phyloP scores from a whole-genome alignment of 2,888 invertebrate genomes.

The Hemaris fuciformis region DNA sequence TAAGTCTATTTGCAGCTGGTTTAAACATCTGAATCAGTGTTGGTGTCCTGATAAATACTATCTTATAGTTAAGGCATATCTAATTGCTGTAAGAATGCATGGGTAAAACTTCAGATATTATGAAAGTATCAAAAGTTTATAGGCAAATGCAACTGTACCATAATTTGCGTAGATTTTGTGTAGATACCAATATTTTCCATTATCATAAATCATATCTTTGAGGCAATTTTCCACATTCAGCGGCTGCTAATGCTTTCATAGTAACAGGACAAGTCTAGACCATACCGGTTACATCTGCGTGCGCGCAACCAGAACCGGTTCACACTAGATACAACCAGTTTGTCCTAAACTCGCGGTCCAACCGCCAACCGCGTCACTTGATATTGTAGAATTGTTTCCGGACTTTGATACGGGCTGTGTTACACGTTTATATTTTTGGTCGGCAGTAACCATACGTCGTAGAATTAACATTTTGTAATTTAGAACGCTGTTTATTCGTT shows the following conservation, averaged over 20 bases:
- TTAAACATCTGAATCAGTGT: too few relatives aligned
- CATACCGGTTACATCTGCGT: not conserved
- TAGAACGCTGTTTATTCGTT: too few relatives aligned
- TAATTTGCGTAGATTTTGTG: not conserved
- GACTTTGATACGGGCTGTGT: not conserved
- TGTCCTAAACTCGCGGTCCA: not conserved
- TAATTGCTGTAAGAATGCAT: too few relatives aligned
- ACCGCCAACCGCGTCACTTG: not conserved
- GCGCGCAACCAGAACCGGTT: not conserved
- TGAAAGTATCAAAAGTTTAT: too few relatives aligned
- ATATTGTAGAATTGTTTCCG: conserved; percentile 10
- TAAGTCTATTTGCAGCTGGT: too few relatives aligned
- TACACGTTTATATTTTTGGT: not conserved
- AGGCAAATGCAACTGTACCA: too few relatives aligned
- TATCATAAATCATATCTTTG: not conserved
- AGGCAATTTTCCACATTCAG: not conserved
- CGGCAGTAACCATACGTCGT: too few relatives aligned
- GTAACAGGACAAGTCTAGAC: not conserved
- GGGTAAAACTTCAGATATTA: too few relatives aligned
- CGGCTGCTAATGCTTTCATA: not conserved
- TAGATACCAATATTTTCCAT: not conserved
- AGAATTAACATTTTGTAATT: too few relatives aligned
- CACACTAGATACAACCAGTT: not conserved
- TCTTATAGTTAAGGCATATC: too few relatives aligned
- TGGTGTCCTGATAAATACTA: too few relatives aligned